These are phyloP conservation scores for Oncorhynchus tshawytscha DNA, from an alignment of 2,113 vertebrate genomes.

Conservation along the genomic window DNA sequence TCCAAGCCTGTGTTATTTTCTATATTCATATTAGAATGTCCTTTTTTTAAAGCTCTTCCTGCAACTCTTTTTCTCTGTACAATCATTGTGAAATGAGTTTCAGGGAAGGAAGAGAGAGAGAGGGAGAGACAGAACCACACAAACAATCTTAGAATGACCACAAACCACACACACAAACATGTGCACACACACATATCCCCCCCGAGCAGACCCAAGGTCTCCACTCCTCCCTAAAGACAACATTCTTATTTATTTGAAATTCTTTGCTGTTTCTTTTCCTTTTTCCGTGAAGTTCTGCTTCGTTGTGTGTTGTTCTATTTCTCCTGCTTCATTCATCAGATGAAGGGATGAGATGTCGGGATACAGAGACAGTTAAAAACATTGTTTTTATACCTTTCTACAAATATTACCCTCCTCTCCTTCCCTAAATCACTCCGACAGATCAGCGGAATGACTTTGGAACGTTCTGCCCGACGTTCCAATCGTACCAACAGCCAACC, in stretches of 20 bases:
- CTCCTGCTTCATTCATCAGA: conserved; percentile 15
- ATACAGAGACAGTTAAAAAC: background rate
- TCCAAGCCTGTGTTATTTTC: background rate
- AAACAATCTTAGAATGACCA: conserved; percentile 14
- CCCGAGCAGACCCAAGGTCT: background rate
- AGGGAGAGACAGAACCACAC: conserved; percentile 47
- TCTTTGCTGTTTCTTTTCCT: conserved; percentile 1
- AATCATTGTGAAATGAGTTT: conserved; percentile 30
- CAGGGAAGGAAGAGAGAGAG: conserved; percentile 31
- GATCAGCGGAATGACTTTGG: conserved; percentile 42
- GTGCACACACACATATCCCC: background rate
- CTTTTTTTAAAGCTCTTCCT: background rate
- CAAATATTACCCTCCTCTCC: background rate
- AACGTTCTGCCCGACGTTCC: background rate
- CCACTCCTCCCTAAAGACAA: conserved; percentile 19
- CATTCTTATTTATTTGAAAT: conserved; percentile 38
- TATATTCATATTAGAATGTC: background rate
- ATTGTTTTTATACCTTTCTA: too few species aligned
- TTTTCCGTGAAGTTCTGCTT: conserved; percentile 23
- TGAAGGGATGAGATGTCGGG: background rate
- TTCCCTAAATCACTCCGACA: conserved; percentile 24
- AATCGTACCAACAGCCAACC: background rate
- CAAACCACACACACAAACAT: background rate
- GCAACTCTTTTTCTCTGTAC: background rate
- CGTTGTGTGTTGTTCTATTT: conserved; percentile 19